Conservation (phyloP, 2,113 vertebrate species). For the Myotis yumanensis region DNA sequence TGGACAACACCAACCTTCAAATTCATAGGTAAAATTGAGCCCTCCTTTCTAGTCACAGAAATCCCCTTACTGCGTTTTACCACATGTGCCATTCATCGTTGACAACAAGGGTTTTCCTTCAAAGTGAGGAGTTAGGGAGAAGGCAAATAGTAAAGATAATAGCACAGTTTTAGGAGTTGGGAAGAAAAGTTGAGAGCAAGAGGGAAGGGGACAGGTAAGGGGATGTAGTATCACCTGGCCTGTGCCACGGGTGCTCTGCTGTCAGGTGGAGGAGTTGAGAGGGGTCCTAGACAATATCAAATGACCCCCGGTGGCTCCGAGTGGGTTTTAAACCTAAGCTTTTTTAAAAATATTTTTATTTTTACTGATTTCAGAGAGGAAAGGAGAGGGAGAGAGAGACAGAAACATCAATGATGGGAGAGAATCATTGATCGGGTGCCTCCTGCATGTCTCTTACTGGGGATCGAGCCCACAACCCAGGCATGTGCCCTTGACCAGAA, state of each 20-base stretch:
- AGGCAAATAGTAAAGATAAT: neutral
- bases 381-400: no score
- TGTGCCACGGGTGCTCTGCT: neutral
- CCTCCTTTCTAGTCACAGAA: neutral
- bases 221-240: no score
- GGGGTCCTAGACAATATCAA: neutral
- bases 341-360: no score
- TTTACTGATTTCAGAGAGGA: no score
- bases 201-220: no score
- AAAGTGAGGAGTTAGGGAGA: neutral
- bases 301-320: neutral
- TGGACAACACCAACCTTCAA: conserved; percentile 98
- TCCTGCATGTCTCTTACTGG: no score
- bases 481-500: no score
- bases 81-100: neutral
- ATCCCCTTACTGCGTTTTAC: neutral
- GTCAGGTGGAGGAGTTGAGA: neutral
- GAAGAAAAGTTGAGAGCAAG: neutral
- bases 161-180: neutral
- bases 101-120: neutral
- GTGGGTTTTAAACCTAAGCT: neutral
- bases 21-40: conserved; percentile 91
- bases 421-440: no score
- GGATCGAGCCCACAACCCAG: no score
- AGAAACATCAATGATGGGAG: no score